Evolutionary conservation across 2,888 invertebrate genomes (phyloP), one percentile per base, ranked within the genome.

Genomic region (Luperina testacea): DNA sequence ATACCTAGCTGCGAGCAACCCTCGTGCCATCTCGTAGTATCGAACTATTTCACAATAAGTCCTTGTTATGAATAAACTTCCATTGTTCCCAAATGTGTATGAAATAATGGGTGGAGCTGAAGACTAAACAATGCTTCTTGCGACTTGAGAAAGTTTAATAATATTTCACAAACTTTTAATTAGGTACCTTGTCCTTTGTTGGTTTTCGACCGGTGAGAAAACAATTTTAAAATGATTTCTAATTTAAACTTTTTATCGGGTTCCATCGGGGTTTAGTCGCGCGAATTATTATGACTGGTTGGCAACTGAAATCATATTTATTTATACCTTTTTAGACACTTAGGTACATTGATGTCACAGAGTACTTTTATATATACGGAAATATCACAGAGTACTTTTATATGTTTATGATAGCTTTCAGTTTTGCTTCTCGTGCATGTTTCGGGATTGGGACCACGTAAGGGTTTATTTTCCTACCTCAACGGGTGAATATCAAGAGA

Each of bases 101-200:
- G 78, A 78, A 81, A 81, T 80, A 80, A 71, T 53, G 64, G 57
- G 11, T 80, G 51, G 38, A 75, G 45, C 65, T 77, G 59, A 67
- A 63, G 59, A 65, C 75, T 70, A 81, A 80, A 86, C 82, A 78
- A 80, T 71, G 70, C 64, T 82, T 77, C 82, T 80, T n/a, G n/a
- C n/a, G 79, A 87, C 57, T 82, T n/a, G 76, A 72, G 70, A 87
- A 90, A 90, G 85, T 88, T 89, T 80, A 76, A 82, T 84, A 87
- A 89, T 89, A 87, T 89, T 90, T 88, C 80, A 81, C 71, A 84
- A 92, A 91, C 87, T 92, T 92, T 89, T 92, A 90, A 92, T 92
- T 89, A 89, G 86, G 76, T 81, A 85, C 87, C 86, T 86, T 85
- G 87, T 88, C 81, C 86, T 87, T 90, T 91, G 90, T 87, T 87